These are phyloP conservation scores for Turdus rufiventris DNA, from an alignment of 2,113 vertebrate genomes.

Conservation along the genomic window DNA sequence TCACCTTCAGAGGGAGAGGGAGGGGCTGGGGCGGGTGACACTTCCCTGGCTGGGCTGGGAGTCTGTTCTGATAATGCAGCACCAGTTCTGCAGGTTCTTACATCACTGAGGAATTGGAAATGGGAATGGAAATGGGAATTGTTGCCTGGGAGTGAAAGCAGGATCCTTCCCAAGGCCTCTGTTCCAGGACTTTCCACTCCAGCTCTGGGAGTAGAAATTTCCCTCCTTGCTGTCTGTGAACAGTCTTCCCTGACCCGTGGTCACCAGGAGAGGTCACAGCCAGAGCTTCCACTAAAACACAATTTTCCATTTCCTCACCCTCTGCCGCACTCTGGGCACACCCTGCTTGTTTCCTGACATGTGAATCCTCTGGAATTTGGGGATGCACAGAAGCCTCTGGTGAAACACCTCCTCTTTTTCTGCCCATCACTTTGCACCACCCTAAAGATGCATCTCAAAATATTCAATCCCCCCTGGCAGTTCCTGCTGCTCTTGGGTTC, in stretches of 20 bases:
- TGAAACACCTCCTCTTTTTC: neutral
- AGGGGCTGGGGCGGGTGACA: neutral
- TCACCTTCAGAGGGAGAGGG: neutral
- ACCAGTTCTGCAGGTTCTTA: neutral
- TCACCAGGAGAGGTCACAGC: neutral
- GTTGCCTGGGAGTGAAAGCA: neutral
- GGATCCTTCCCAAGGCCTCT: neutral
- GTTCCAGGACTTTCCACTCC: neutral
- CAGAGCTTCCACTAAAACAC: neutral
- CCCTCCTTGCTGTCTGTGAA: rapidly evolving
- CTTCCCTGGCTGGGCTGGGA: neutral
- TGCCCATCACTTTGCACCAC: neutral
- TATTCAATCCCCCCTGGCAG: no score
- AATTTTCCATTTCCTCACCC: neutral
- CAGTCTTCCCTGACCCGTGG: neutral
- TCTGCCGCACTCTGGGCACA: neutral
- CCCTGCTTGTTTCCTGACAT: neutral
- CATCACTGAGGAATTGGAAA: neutral
- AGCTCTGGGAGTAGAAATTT: neutral
- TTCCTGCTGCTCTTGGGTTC: neutral
- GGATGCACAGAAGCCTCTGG: neutral
- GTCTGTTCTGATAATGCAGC: neutral
- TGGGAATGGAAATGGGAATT: neutral
- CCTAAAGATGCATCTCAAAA: neutral
- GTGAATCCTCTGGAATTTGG: neutral